phyloP scores from a whole-genome alignment of 64 coral and sea anemone genomes.

The Platygyra sinensis region DNA sequence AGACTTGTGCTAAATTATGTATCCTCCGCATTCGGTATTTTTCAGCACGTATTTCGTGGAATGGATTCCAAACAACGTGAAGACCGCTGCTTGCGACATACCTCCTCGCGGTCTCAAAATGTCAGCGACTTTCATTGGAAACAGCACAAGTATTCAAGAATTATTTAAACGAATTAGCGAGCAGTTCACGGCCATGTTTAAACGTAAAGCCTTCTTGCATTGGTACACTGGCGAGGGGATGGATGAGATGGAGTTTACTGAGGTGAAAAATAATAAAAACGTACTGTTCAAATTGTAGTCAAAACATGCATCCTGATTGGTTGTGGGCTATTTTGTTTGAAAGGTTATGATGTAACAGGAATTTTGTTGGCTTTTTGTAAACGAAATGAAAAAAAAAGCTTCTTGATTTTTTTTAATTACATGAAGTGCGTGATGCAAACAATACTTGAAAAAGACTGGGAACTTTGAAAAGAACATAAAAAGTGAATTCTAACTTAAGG shows the following conservation, averaged over 20 bases:
- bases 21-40: neutral
- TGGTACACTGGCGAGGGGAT: slow-evolving; percentile 75
- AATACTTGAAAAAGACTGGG: no score
- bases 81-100: slow-evolving; percentile 66
- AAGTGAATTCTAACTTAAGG: no score
- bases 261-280: slow-evolving; percentile 23
- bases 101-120: slow-evolving; percentile 75
- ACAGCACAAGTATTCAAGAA: slow-evolving; percentile 65
- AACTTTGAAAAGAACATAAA: no score
- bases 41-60: slow-evolving; percentile 62
- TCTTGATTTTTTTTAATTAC: no score
- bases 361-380: no score
- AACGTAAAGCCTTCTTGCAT: slow-evolving; percentile 61
- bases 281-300: no score
- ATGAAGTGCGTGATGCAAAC: no score
- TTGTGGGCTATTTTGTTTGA: no score
- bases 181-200: slow-evolving; percentile 74
- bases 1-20: no score
- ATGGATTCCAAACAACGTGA: slow-evolving; percentile 75
- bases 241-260: slow-evolving; percentile 76
- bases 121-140: slow-evolving; percentile 67
- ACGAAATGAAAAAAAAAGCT: no score
- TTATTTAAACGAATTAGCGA: slow-evolving; percentile 61
- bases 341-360: no score
- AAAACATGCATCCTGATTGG: no score